Percentiles rank a stretch among this genome's conserved stretches.
phyloP scores from a whole-genome alignment of 2,888 invertebrate species.

The Trichacis sp. region DNA sequence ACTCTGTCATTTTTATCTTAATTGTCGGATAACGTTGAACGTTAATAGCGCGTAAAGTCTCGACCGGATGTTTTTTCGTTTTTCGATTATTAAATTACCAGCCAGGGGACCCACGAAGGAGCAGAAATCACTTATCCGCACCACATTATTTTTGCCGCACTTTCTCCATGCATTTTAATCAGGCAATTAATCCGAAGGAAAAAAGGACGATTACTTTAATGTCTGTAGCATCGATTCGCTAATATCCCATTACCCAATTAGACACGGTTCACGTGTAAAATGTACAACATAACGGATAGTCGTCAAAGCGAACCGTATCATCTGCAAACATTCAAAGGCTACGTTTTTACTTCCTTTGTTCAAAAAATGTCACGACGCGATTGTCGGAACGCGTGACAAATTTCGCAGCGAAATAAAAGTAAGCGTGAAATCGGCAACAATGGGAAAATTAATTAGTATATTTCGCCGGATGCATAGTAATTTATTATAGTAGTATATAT shows the following conservation, averaged over 20 bases:
- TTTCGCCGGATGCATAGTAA: too few relatives aligned
- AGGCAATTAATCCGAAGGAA: neutral
- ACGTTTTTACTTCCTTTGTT: neutral
- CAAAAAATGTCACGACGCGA: too few relatives aligned
- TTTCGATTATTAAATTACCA: neutral
- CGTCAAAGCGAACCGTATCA: constrained; percentile 15
- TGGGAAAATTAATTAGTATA: too few relatives aligned
- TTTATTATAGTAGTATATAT: too few relatives aligned
- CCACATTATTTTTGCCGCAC: neutral
- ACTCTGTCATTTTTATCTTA: too few relatives aligned
- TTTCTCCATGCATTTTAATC: neutral
- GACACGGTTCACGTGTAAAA: constrained; percentile 15
- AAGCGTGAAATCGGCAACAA: neutral
- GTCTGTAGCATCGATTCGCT: constrained; percentile 5
- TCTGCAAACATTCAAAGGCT: neutral
- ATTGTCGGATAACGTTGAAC: neutral
- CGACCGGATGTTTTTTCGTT: neutral
- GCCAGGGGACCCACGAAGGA: neutral
- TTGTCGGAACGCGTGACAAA: too few relatives aligned
- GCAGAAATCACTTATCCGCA: neutral
- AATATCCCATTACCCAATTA: constrained; percentile 25
- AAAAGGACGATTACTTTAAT: neutral
- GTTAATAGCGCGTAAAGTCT: neutral
- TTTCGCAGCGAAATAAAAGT: neutral
- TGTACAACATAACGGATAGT: constrained; percentile 18